Base-by-base conservation (phyloP, 2,888 invertebrate genomes). In the Ferrisia virgata region DNA sequence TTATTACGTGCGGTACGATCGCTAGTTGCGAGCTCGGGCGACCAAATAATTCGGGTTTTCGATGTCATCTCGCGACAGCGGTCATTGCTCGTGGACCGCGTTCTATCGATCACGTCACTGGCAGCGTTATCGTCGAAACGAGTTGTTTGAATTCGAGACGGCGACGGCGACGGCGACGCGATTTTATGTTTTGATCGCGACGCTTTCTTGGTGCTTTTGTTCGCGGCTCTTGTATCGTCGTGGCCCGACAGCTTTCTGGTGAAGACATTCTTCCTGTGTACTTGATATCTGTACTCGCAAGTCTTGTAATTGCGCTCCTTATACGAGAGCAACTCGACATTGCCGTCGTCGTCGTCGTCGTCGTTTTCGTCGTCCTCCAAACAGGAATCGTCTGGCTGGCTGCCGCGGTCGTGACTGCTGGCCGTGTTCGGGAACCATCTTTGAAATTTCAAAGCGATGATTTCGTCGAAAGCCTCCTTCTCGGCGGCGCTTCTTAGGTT, bases 391-490 rank as follows among this genome's bases (percentile, higher is more conserved):
- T 53, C 36, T 15, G 1, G 18, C 3, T 47, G 47, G 0, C 8
- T 36, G 25, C 64, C 47, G 13, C 84, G 58, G 2, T 79, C 80
- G 15, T 18, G 18, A 0, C 47, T n/a, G 47, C 4, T 3, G 15
- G 15, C 15, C 13, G 87, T 86, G 69, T 87, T 87, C 6, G 87
- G 87, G 84, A 87, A 87, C 87, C 87, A 87, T 9, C 86, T 86
- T 81, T 87, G 87, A 83, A 87, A 87, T 85, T 87, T 87, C 8
- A 87, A 85, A 47, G 87, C 87, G n/a, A 87, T 86, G 13, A 87
- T 86, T 64, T 87, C 87, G 78, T 87, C 87, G n/a, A 86, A 85
- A 2, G 85, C 85, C 39, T 84, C 81, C 1, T 82, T 31, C 9
- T 81, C 84, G 0, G 47, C 47, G 0, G 47, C 43, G 0, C 40